Evolutionary conservation across 2,113 vertebrate genomes (phyloP).

Genomic region (Cavia porcellus): DNA sequence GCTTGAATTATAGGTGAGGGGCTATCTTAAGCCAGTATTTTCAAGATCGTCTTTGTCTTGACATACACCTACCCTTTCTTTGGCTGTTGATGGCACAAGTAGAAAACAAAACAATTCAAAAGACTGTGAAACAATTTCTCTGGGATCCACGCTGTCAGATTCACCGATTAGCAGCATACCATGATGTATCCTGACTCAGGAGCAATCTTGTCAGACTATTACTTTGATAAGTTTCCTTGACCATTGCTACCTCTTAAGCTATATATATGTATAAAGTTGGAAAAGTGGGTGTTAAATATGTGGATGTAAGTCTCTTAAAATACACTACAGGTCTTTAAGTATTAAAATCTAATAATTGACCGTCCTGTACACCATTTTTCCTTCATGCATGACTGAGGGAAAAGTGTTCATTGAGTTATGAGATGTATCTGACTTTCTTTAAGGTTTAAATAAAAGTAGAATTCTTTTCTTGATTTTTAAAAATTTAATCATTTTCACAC

Average conservation of each 20-base stretch:
- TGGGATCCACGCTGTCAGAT: neutral
- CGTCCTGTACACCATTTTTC: neutral
- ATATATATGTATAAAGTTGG: neutral
- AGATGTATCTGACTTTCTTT: neutral
- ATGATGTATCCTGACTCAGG: neutral
- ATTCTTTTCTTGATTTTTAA: neutral
- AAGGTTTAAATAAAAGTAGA: constrained; percentile 3
- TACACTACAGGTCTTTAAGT: neutral
- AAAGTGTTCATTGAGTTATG: neutral
- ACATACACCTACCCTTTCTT: neutral
- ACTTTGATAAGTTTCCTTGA: neutral
- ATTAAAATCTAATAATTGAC: neutral
- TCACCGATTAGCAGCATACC: neutral
- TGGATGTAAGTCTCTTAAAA: neutral
- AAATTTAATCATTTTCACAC: neutral
- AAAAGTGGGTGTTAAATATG: neutral
- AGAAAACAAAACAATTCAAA: neutral
- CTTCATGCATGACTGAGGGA: neutral
- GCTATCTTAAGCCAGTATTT: neutral
- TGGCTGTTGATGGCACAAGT: neutral
- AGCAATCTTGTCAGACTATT: neutral
- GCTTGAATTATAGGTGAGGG: neutral
- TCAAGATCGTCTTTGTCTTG: neutral
- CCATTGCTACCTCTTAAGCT: neutral
- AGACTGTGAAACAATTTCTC: neutral